Evolutionary conservation across 2,888 invertebrate genomes (phyloP), one percentile per base, ranked within the genome.

Genomic region (Anthrax anthrax): DNA sequence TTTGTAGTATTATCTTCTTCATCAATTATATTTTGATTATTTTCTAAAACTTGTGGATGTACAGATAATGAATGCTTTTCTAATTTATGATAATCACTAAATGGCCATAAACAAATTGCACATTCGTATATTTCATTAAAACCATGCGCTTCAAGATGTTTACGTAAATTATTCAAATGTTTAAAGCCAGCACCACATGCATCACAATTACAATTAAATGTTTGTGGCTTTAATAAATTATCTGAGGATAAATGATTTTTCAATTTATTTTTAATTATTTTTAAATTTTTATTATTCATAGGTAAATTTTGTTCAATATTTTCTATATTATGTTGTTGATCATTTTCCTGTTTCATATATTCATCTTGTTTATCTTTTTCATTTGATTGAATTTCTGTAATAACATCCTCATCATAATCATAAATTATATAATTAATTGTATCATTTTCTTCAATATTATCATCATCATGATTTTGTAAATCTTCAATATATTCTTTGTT

Each of bases 131-230:
- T 14, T n/a, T 46, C 42, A n/a, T 18, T 18, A 13, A 41, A 12
- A 14, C 34, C 37, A 37, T 46, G 46, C 4, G 39, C 39, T 4
- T 39, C 36, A 4, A 47, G 36, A 46, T 53, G 53, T 3, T 47
- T 43, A 18, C 17, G 39, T 5, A 51, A 47, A 48, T 51, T 51
- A 14, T 45, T 47, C 17, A 47, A 10, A 14, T 53, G 49, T 2
- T 46, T 47, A 37, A 53, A 53, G 9, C 51, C 51, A 18, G 53
- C 53, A 3, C 51, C 51, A 39, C 53, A 53, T 14, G 47, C 42
- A 18, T 50, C 49, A 19, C 53, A 53, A 16, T 42, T 49, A 19
- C 39, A 47, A 37, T 47, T 47, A 10, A 47, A 43, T 18, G 27
- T 27, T 8, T 39, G 39, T 1, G 39, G 43, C 36, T 47, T 47